Conservation (phyloP, 1,140 invertebrate genomes). For the Phthorimaea operculella region DNA sequence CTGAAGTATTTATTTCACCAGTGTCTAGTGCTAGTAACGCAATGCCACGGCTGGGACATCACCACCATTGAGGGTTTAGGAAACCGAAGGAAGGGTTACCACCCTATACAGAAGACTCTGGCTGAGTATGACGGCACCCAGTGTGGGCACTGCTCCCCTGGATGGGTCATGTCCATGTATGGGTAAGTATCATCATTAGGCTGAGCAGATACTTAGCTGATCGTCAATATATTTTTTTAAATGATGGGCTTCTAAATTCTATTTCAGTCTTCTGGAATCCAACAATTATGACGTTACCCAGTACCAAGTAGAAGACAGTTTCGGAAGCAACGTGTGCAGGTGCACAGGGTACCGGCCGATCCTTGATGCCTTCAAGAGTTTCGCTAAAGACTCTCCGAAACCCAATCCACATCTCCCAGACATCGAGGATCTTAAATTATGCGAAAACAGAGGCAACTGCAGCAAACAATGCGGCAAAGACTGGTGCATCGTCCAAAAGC, state of each 20-base stretch:
- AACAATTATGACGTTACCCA: constrained; percentile 62
- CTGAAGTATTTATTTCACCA: constrained; percentile 29
- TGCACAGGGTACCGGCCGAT: constrained; percentile 87
- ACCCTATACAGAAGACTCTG: constrained; percentile 76
- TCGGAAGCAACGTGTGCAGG: constrained; percentile 83
- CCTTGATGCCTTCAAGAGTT: constrained; percentile 79
- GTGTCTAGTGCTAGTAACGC: constrained; percentile 77
- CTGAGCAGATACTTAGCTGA: not conserved
- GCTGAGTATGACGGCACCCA: constrained; percentile 81
- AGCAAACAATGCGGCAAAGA: constrained; percentile 27
- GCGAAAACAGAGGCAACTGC: constrained; percentile 20
- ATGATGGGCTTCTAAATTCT: not conserved
- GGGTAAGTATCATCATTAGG: constrained; percentile 63
- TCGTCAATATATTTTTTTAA: no score
- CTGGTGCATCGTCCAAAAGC: constrained; percentile 42
- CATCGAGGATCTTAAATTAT: constrained; percentile 42
- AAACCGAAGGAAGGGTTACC: constrained; percentile 75
- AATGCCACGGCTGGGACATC: constrained; percentile 79
- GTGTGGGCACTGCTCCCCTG: constrained; percentile 86
- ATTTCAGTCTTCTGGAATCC: constrained; percentile 51
- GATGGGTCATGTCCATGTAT: constrained; percentile 90
- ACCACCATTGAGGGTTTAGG: constrained; percentile 84
- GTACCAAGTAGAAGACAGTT: constrained; percentile 75
- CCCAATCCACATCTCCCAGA: constrained; percentile 25
- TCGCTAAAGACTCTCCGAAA: constrained; percentile 69